These are phyloP conservation scores for Pluvianellus socialis DNA, from an alignment of 2,113 vertebrate genomes.

Conservation along the genomic window DNA sequence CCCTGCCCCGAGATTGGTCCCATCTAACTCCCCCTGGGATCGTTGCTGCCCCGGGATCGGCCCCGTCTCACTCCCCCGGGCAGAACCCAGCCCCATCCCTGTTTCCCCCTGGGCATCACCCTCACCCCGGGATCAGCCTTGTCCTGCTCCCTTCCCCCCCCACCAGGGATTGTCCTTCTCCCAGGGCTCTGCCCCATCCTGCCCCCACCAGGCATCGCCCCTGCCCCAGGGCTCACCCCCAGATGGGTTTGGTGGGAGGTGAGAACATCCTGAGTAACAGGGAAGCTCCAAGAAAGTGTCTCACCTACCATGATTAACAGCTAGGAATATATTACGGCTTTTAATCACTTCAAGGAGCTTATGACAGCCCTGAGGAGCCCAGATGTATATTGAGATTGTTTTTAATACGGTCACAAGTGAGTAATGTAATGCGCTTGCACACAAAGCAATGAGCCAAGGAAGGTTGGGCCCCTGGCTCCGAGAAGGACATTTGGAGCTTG, in stretches of 20 bases:
- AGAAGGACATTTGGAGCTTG: background rate
- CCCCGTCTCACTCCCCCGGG: too few relatives aligned
- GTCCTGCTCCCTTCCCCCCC: background rate
- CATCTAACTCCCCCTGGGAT: too few relatives aligned
- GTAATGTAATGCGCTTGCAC: background rate
- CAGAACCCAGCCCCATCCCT: too few relatives aligned
- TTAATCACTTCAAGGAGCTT: conserved; percentile 18
- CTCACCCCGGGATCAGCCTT: background rate
- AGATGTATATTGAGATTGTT: background rate
- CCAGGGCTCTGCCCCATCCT: background rate
- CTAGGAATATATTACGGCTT: background rate
- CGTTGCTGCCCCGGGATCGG: background rate
- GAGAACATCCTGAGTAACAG: background rate
- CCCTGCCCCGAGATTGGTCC: background rate
- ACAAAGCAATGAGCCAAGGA: background rate
- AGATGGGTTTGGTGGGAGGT: background rate
- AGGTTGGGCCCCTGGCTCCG: background rate
- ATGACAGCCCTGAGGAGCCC: background rate
- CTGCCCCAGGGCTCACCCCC: background rate
- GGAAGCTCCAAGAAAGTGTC: background rate
- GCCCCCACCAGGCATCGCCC: background rate
- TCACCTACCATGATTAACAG: background rate
- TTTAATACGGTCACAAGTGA: conserved; percentile 1
- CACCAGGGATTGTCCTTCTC: background rate
- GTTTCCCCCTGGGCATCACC: background rate